Conservation (phyloP, 2,888 invertebrate species). For the Caradrina clavipalpis region DNA sequence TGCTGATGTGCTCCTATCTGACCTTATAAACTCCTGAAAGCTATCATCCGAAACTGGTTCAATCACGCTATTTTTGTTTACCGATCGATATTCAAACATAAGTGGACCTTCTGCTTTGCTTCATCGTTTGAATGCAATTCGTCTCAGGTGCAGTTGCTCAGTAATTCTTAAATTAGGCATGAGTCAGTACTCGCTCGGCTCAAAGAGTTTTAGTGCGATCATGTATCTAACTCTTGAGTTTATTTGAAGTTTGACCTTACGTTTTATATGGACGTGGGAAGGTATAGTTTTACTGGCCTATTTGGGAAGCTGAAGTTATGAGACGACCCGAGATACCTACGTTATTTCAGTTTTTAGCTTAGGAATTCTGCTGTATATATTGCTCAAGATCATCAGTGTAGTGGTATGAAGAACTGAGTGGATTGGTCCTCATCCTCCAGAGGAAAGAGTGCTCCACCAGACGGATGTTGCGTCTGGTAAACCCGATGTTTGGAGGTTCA, state of each 20-base stretch:
- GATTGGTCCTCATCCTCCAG: not conserved
- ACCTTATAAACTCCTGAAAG: no score
- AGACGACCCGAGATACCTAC: conserved; percentile 1
- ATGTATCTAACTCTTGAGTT: conserved; percentile 30
- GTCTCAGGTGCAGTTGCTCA: conserved; percentile 50
- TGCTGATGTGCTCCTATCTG: no score
- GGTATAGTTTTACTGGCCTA: conserved; percentile 1
- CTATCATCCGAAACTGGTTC: not conserved
- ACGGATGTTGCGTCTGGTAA: not conserved
- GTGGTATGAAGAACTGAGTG: not conserved
- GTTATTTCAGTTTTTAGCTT: conserved; percentile 17
- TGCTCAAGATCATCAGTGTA: not conserved
- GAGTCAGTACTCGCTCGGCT: conserved; percentile 40
- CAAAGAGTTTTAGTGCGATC: conserved; percentile 41
- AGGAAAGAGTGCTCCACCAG: not conserved
- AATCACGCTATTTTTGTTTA: not conserved
- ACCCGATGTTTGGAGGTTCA: not conserved
- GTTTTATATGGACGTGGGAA: conserved; percentile 34
- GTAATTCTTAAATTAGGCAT: conserved; percentile 58
- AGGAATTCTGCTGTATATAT: not conserved
- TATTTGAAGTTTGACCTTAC: conserved; percentile 47
- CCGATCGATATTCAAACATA: not conserved
- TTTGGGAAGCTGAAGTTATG: conserved; percentile 34
- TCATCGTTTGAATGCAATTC: conserved; percentile 32
- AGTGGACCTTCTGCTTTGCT: conserved; percentile 12